A percentile compares a stretch with the other conserved stretches of the same genome.
Conservation (phyloP, 2,797 vertebrate species). For the Balearica regulorum region DNA sequence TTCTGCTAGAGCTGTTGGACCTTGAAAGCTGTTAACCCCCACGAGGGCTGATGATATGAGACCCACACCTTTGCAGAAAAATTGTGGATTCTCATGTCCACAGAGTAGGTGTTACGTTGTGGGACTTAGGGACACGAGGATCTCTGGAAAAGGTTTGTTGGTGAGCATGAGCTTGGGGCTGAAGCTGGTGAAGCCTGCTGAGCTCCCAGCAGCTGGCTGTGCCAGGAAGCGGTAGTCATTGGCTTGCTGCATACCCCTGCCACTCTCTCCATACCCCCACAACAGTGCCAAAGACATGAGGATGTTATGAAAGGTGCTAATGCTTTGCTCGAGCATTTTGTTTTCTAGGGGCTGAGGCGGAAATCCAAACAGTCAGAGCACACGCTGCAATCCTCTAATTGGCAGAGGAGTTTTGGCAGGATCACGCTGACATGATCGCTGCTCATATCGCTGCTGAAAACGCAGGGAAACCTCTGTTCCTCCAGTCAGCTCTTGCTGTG, state of each 20-base stretch:
- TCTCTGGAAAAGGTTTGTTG: not conserved
- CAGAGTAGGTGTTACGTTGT: not conserved
- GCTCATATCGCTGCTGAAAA: not conserved
- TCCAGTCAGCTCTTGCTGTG: not conserved
- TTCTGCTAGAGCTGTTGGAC: not conserved
- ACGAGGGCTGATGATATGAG: not conserved
- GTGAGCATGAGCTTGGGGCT: not conserved
- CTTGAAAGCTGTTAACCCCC: not conserved
- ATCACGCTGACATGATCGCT: not conserved
- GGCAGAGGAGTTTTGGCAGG: not conserved
- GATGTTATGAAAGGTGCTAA: not conserved
- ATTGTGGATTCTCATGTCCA: rapidly evolving
- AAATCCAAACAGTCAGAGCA: not conserved
- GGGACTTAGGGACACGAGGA: not conserved
- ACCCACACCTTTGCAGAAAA: not conserved
- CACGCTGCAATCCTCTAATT: not conserved
- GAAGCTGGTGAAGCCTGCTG: not conserved
- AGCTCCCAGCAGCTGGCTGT: not conserved
- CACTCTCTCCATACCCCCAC: not conserved
- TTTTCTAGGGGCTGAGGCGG: not conserved
- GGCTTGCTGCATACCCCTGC: not conserved
- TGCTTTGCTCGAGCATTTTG: not conserved
- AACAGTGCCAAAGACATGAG: not conserved
- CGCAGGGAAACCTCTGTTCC: not conserved
- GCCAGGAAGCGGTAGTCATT: not conserved